Evolutionary conservation across 2,797 vertebrate species (phyloP), one percentile per base, ranked within the genome.

Genomic region (Threskiornis aethiopicus): DNA sequence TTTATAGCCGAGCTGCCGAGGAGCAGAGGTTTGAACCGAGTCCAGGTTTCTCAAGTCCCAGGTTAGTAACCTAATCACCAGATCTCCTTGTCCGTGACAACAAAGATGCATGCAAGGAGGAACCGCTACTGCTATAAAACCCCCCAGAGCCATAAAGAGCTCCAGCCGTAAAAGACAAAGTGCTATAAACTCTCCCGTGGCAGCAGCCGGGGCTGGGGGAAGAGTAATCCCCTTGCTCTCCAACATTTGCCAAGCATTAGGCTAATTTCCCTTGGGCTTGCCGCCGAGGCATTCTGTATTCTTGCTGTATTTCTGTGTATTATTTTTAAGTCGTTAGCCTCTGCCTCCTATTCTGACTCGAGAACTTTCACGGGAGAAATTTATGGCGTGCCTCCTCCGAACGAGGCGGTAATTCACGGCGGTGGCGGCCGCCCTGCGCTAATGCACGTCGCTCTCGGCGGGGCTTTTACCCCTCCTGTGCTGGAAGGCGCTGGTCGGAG

Each of bases 311-410:
- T 94, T 75, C 93, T 90, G 71, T 66, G 69, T 93, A 92, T 95
- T 97, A 94, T 96, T 98, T 97, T 96, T 81, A 64, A 96, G 96
- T 92, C 85, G 61, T 98, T 96, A 94, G 77, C 97, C 96, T 97
- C 94, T 80, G 59, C 93, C 97, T 97, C 92, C 89, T 81, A 85
- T 31, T 96, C 92, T 7, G 49, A 80, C 90, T 94, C 17, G 75
- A 95, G 95, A 95, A 79, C 93, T 91, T 96, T 95, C 89, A 52
- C n/a, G 33, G 93, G 96, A 86, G 91, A 91, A 97, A 97, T 97
- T 97, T 95, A 97, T 81, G 96, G 90, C 15, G 35, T 58, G 93
- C 94, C 92, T 97, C 87, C 93, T 79, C 70, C 18, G n/a, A 87
- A 89, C 95, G 57, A 84, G 6, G 58, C 52, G 17, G 90, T 49